phyloP scores from a whole-genome alignment of 2,888 invertebrate genomes.

The Acleris holmiana region DNA sequence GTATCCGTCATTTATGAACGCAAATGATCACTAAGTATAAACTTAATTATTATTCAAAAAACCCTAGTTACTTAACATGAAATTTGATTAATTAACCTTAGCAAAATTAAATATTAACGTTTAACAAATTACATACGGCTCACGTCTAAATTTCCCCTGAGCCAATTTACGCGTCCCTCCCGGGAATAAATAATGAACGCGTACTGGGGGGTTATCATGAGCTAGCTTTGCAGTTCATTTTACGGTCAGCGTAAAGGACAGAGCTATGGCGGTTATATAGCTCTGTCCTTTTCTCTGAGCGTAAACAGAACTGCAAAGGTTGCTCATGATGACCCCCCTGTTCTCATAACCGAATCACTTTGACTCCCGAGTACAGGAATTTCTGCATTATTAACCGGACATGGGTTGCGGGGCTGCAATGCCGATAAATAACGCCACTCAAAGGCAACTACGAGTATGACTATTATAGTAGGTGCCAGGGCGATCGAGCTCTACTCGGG shows the following conservation, averaged over 20 bases:
- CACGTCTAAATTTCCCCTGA: background rate
- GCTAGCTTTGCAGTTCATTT: too few relatives aligned
- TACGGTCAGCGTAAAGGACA: too few relatives aligned
- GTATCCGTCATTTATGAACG: too few relatives aligned
- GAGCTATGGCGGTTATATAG: too few relatives aligned
- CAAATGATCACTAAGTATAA: too few relatives aligned
- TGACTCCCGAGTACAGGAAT: background rate
- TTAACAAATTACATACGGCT: background rate
- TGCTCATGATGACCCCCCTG: too few relatives aligned
- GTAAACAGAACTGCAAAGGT: too few relatives aligned
- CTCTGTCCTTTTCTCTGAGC: too few relatives aligned
- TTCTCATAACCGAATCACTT: conserved; percentile 26
- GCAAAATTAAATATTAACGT: background rate
- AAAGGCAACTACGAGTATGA: background rate
- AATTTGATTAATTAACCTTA: background rate
- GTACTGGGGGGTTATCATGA: too few relatives aligned
- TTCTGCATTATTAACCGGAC: background rate
- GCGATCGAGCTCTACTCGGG: too few relatives aligned
- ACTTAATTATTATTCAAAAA: background rate
- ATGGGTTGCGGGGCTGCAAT: background rate
- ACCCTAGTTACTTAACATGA: too few relatives aligned
- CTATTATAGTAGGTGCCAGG: too few relatives aligned
- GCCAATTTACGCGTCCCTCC: conserved; percentile 12
- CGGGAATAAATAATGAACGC: conserved; percentile 3
- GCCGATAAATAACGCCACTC: background rate